A percentile compares a stretch with the other conserved stretches of the same genome.
These are phyloP conservation scores for Menura novaehollandiae DNA, from an alignment of 2,113 vertebrate genomes.

Conservation along the genomic window DNA sequence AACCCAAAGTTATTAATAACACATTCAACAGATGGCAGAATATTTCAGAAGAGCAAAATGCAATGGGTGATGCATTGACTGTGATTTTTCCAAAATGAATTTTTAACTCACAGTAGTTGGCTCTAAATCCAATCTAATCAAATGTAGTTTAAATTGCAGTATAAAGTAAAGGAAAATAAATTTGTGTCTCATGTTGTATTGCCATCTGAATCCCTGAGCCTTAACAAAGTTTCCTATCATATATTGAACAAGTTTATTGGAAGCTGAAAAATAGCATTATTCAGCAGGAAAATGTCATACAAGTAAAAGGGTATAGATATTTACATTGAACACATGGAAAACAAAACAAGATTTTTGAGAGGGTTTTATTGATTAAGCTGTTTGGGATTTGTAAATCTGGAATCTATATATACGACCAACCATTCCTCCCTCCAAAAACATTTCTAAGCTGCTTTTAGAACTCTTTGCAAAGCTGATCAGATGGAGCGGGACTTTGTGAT, in stretches of 20 bases:
- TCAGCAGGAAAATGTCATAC: background rate
- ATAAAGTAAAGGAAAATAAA: constrained; percentile 32
- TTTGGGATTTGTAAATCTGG: background rate
- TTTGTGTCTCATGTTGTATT: constrained; percentile 8
- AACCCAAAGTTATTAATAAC: constrained; percentile 57
- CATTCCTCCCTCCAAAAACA: background rate
- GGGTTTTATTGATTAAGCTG: background rate
- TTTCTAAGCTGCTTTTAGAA: background rate
- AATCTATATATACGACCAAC: background rate
- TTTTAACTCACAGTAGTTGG: constrained; percentile 32
- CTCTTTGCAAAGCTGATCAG: background rate
- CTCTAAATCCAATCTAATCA: constrained; percentile 38
- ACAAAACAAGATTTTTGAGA: background rate
- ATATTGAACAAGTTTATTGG: background rate
- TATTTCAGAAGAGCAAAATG: constrained; percentile 54
- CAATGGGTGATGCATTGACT: constrained; percentile 43
- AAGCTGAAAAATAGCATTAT: background rate
- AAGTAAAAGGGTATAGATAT: background rate
- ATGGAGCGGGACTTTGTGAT: background rate
- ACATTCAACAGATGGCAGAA: constrained; percentile 52
- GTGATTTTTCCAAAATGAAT: constrained; percentile 37
- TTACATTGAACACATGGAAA: background rate
- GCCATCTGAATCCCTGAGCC: background rate
- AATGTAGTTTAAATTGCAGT: constrained; percentile 43
- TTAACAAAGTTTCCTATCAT: background rate